Evolutionary conservation across 2,888 invertebrate species (phyloP), one percentile per base, ranked within the genome.

Genomic region (Anoplius nigerrimus): DNA sequence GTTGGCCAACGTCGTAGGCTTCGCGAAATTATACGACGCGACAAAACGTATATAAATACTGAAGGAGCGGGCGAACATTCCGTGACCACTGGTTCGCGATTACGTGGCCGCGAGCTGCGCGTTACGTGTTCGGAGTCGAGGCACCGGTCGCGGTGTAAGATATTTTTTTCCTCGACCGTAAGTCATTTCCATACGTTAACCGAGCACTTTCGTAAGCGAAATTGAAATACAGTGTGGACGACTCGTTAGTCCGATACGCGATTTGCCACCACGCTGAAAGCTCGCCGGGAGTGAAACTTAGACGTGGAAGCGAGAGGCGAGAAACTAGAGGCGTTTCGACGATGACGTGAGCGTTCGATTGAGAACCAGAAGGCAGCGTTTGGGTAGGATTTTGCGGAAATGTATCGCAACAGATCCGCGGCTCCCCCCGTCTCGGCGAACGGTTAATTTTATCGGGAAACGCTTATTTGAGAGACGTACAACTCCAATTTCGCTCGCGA

Each of bases 291-390:
- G 34, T 20, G 13, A 56, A 56, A 13, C 34, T 3, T 34, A 34
- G 34, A 34, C 34, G 6, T 6, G 27, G 4, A 27, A 5, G 6
- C 27, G 27, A 5, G 2, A 27, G 21, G 46, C 59, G 56, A 64
- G 58, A 43, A 43, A 27, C 16, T 48, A 8, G 46, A 24, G 60
- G 34, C 34, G 24, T 24, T 24, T 24, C 24, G 24, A 24, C 24
- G 24, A 24, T 24, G 24, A 24, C 24, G 24, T 24, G 24, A 24
- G 24, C 6, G 34, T 34, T 34, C 34, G 34, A 34, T 67, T 66
- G 57, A 66, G 53, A 76, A 72, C 65, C 74, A 66, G 68, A 63
- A 53, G 64, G 56, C 56, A 66, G 55, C 66, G 42, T 34, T 34
- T 34, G 11, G 34, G 34, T 13, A 15, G 42, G 42, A 27, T 34